Evolutionary conservation across 2,113 vertebrate species (phyloP), one percentile per base, ranked within the genome.

Genomic region (Prionailurus viverrinus): DNA sequence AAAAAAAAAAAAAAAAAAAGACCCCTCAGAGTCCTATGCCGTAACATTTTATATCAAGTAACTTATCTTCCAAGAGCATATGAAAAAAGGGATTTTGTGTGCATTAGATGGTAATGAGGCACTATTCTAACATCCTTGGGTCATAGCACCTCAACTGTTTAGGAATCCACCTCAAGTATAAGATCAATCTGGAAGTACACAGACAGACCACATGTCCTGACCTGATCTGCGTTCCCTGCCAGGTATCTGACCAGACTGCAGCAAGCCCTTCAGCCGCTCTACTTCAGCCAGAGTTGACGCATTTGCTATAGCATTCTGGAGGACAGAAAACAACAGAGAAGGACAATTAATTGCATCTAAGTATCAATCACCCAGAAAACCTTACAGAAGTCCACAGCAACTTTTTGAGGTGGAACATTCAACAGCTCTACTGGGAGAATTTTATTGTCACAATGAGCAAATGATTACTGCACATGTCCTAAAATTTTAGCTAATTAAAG

Each of bases 191-290:
- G 7, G 58, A 48, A 63, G 10, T 1, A 13, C 5, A 31, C 27
- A 61, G 65, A 76, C 29, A 83, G 55, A 79, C 15, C 3, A 4
- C 18, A 3, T 0, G 5, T 23, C 45, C 36, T 97, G 55, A 99
- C 99, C 99, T 99, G 99, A 86, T 99, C 99, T 98, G 33, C 98
- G 98, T 11, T 99, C 99, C 85, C 99, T 98, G 83, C 99, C 99
- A 0, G 99, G 99, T 80, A 99, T 99, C 98, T 99, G 99, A 1
- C 99, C 99, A 0, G 99, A 99, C 98, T 99, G 99, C 48, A 99
- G 98, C 97, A 99, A 98, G 2, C 99, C 99, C 33, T 99, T 99
- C 92, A 99, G 98, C 94, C 99, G 97, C 97, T 99, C 99, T 97
- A 99, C 99, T 97, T 99, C 99, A 0, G 99, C 99, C 98, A 99